Evolutionary conservation across 2,888 invertebrate species (phyloP).

Genomic region (Tachina fera): DNA sequence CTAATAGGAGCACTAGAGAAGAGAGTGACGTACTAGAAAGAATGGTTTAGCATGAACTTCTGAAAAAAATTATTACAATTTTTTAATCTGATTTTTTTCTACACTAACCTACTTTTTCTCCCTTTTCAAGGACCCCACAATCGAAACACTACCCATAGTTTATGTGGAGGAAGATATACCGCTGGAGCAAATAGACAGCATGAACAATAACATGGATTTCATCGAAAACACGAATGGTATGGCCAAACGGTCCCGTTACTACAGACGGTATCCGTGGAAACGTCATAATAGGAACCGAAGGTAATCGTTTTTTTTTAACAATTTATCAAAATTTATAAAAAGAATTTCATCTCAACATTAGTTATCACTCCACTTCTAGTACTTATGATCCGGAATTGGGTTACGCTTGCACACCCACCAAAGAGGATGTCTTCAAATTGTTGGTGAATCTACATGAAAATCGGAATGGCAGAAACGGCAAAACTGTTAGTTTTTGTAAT

Average conservation of each 20-base stretch:
- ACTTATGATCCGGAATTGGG: slow-evolving; percentile 85
- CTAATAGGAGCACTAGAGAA: no score
- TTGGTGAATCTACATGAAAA: slow-evolving; percentile 86
- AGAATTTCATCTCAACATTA: slow-evolving; percentile 7
- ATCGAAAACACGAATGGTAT: slow-evolving; percentile 73
- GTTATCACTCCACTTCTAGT: slow-evolving; percentile 71
- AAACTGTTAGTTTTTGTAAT: slow-evolving; percentile 86
- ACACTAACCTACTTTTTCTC: background rate
- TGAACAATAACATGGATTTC: slow-evolving; percentile 72
- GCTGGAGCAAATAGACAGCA: slow-evolving; percentile 72
- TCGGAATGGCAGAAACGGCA: slow-evolving; percentile 84
- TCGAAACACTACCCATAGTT: slow-evolving; percentile 81
- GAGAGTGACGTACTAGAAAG: no score
- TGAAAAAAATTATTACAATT: no score
- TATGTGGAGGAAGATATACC: slow-evolving; percentile 79
- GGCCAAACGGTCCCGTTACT: slow-evolving; percentile 85
- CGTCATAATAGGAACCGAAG: slow-evolving; percentile 84
- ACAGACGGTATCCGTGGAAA: slow-evolving; percentile 87
- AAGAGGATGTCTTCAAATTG: slow-evolving; percentile 86
- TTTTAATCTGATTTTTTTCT: no score
- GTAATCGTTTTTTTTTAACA: slow-evolving; percentile 73
- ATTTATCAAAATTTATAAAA: background rate
- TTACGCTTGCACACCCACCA: slow-evolving; percentile 86
- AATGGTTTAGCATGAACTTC: no score
- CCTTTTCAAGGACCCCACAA: slow-evolving; percentile 78